Percentiles rank a stretch among this genome's conserved stretches.
Conservation (phyloP, 2,888 invertebrate species). For the Aphodius sticticus region DNA sequence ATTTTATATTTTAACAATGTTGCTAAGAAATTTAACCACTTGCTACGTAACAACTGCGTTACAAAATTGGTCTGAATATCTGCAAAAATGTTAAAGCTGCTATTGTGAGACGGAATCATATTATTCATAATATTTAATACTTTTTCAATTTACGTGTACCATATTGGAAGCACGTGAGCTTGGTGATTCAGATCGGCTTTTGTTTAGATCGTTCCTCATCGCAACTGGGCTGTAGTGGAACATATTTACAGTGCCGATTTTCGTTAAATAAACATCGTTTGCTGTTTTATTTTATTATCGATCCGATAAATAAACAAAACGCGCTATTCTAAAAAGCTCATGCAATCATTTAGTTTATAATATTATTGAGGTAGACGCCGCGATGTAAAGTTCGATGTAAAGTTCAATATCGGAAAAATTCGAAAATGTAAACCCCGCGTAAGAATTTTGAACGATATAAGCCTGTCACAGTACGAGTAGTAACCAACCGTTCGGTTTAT, state of each 20-base stretch:
- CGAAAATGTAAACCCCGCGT: too few species aligned
- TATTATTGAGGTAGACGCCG: background rate
- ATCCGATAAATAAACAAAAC: background rate
- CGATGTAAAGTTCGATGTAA: background rate
- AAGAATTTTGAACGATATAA: background rate
- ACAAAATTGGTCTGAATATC: too few species aligned
- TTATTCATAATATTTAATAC: background rate
- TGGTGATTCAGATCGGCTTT: background rate
- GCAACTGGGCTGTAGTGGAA: background rate
- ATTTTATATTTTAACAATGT: too few species aligned
- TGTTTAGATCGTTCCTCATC: constrained; percentile 4
- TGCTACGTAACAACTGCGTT: too few species aligned
- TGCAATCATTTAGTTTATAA: background rate
- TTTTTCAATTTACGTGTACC: background rate
- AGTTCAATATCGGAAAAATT: background rate
- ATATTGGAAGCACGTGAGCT: background rate
- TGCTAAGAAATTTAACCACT: too few species aligned
- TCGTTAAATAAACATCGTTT: background rate
- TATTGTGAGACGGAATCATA: background rate
- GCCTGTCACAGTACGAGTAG: background rate
- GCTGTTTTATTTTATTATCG: constrained; percentile 4
- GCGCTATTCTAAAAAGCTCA: background rate
- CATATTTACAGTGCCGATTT: background rate
- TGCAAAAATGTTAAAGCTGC: background rate
- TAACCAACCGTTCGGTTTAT: constrained; percentile 13